Conservation (phyloP, 2,113 vertebrate genomes). For the Himantopus leucocephalus region DNA sequence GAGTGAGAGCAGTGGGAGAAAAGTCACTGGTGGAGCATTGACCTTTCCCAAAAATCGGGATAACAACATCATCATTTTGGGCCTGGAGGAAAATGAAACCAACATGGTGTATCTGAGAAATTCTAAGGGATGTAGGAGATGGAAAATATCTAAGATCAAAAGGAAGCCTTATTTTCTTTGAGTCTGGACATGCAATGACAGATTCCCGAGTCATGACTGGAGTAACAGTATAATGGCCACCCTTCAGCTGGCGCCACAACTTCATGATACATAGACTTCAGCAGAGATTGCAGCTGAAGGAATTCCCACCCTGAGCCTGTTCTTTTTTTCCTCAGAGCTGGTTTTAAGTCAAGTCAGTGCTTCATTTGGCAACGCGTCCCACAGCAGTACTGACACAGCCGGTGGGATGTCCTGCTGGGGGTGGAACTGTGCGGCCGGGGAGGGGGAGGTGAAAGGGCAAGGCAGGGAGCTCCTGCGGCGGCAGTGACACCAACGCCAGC, state of each 20-base stretch:
- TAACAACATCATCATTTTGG: neutral
- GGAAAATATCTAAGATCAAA: neutral
- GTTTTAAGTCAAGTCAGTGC: neutral
- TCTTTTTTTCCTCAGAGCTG: neutral
- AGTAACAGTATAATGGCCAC: neutral
- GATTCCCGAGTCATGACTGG: neutral
- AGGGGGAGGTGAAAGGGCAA: neutral
- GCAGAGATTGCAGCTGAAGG: neutral
- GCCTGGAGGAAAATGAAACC: neutral
- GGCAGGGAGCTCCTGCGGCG: neutral
- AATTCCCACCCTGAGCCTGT: neutral
- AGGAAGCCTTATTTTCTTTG: neutral
- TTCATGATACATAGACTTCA: neutral
- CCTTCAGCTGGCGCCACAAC: neutral
- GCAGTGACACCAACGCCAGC: neutral
- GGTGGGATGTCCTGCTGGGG: neutral
- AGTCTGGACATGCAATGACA: neutral
- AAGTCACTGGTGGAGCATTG: neutral
- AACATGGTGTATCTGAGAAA: neutral
- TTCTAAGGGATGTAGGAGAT: neutral
- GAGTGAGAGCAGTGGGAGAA: neutral
- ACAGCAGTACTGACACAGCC: neutral
- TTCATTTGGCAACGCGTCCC: neutral
- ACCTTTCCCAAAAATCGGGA: neutral
- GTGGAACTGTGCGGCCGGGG: accelerated